Base-by-base conservation (phyloP, 2,888 invertebrate species). In the Melanotus villosus region DNA sequence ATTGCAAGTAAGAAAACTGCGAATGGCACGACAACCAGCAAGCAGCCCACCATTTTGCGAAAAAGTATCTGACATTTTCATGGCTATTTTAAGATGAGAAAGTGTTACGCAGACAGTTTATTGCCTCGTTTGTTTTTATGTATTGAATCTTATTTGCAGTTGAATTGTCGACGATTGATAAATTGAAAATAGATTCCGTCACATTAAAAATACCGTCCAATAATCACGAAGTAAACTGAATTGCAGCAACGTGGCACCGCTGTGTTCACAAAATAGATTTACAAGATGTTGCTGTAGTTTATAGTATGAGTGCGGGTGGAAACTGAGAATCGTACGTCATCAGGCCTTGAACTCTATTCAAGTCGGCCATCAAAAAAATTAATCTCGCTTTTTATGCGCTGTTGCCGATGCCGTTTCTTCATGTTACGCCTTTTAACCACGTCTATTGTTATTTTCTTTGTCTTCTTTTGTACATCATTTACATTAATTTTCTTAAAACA, bases 301-400 rank as follows among this genome's bases (percentile, higher is more conserved):
- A n/a, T 30, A 6, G 21, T 36, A 52, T 30, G 34, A 10, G 68
- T 71, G 71, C 71, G 71, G 68, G 71, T 68, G 71, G 65, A 65
- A 71, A 62, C 43, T 9, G 58, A 65, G 52, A 56, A 59, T n/a
- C 18, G 30, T 71, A 77, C 80, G 79, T 79, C 79, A 80, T 73
- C 73, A 79, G 79, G 74, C 79, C 80, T 80, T 80, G 80, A 80
- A 80, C 79, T 78, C 78, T 76, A 77, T 78, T 79, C 75, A 71
- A 68, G 69, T 73, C 66, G 68, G 52, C 54, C 63, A 68, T 64
- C 54, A 54, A 56, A 71, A 71, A 65, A 69, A 65, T 65, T 65
- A 52, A 68, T 67, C 60, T 69, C 66, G 59, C 59, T 68, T 43
- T 68, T 60, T 67, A 65, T 60, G 68, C 65, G 57, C 36, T 56